These are phyloP conservation scores for Leptopilina syphax DNA, from an alignment of 2,888 invertebrate species.

Conservation along the genomic window DNA sequence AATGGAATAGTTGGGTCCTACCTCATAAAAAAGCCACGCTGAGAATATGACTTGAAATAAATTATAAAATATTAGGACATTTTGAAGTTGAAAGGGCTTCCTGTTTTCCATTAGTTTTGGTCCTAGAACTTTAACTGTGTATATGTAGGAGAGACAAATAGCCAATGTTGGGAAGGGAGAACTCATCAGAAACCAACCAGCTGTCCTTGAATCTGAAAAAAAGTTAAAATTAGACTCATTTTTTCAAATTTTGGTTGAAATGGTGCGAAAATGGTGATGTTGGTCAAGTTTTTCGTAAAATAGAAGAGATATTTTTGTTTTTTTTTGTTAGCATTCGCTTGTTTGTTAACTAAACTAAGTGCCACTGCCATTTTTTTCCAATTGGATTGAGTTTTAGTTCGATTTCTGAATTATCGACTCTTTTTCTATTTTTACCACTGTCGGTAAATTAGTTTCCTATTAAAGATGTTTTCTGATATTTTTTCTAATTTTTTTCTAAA, in stretches of 20 bases:
- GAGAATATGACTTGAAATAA: conserved; percentile 94
- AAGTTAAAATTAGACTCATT: conserved; percentile 46
- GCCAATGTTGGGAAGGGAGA: conserved; percentile 94
- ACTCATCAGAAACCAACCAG: conserved; percentile 95
- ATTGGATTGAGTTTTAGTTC: too few species aligned
- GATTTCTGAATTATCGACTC: too few species aligned
- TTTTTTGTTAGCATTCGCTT: too few species aligned
- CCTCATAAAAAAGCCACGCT: conserved; percentile 94
- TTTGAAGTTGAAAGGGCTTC: conserved; percentile 90
- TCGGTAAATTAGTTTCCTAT: too few species aligned
- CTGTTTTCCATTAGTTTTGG: conserved; percentile 95
- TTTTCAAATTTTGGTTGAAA: conserved; percentile 24
- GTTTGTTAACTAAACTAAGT: too few species aligned
- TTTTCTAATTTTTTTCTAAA: too few species aligned
- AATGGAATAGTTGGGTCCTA: conserved; percentile 76
- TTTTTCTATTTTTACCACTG: too few species aligned
- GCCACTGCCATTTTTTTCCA: too few species aligned
- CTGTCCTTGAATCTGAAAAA: conserved; percentile 88
- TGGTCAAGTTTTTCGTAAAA: not conserved
- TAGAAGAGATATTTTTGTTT: not conserved
- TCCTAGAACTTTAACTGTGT: conserved; percentile 92
- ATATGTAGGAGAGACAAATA: conserved; percentile 93
- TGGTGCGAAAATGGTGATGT: too few species aligned
- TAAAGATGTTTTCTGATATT: too few species aligned
- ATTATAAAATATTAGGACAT: conserved; percentile 88